Percentiles rank a stretch among this genome's conserved stretches.
Conservation (phyloP, 2,888 invertebrate genomes). For the Diogma glabrata region DNA sequence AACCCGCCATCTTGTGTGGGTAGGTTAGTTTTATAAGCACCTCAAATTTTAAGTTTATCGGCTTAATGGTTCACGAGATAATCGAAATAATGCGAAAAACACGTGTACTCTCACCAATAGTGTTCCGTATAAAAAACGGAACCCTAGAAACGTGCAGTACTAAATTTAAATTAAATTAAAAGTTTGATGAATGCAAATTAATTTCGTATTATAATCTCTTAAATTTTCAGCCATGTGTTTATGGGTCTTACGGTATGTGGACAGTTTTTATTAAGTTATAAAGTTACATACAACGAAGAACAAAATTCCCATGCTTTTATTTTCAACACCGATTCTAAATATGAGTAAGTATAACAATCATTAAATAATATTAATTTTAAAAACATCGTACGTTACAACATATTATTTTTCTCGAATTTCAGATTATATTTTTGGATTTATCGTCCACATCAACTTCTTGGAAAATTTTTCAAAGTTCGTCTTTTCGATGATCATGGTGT, state of each 20-base stretch:
- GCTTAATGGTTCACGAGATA: too few species aligned
- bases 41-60: too few species aligned
- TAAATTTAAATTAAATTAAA: too few species aligned
- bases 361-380: too few species aligned
- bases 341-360: slow-evolving; percentile 47
- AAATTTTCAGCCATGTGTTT: slow-evolving; percentile 63
- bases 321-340: slow-evolving; percentile 49
- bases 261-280: slow-evolving; percentile 83
- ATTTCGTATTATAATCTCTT: not conserved
- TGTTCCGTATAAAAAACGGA: too few species aligned
- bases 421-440: slow-evolving; percentile 37
- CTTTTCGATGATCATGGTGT: slow-evolving; percentile 49
- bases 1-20: too few species aligned
- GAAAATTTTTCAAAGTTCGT: slow-evolving; percentile 41
- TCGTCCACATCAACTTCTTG: slow-evolving; percentile 33
- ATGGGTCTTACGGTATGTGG: slow-evolving; percentile 95
- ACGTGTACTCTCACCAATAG: too few species aligned
- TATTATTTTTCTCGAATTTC: slow-evolving; percentile 1
- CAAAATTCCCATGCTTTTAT: slow-evolving; percentile 41
- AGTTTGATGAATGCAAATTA: too few species aligned
- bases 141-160: too few species aligned
- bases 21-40: too few species aligned
- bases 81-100: too few species aligned
- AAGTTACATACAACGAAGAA: slow-evolving; percentile 43
- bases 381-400: too few species aligned